Evolutionary conservation across 1,140 invertebrate genomes (phyloP).

Genomic region (Drosophila teissieri): DNA sequence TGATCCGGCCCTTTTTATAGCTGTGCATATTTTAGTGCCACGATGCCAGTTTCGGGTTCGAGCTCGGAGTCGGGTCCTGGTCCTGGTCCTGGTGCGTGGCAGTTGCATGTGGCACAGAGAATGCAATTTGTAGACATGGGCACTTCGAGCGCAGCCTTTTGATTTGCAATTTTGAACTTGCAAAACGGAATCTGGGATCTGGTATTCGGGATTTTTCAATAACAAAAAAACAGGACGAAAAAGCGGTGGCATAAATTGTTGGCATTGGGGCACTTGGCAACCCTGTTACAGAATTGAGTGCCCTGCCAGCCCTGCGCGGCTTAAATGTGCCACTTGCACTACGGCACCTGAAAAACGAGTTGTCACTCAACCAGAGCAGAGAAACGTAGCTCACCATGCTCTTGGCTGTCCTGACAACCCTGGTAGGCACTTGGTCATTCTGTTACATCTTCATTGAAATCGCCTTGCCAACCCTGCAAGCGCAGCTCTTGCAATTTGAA

Average conservation of each 20-base stretch:
- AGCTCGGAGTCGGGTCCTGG: neutral
- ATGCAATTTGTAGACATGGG: constrained; percentile 30
- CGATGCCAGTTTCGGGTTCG: neutral
- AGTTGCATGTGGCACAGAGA: constrained; percentile 21
- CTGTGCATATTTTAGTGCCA: constrained; percentile 3
- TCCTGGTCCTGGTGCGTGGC: neutral
- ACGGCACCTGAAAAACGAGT: neutral
- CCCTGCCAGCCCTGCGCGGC: neutral
- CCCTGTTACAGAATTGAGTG: neutral
- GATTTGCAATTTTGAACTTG: constrained; percentile 36
- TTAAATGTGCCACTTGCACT: neutral
- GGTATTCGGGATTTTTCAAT: constrained; percentile 17
- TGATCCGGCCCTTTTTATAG: neutral
- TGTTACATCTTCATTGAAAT: neutral
- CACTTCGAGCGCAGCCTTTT: neutral
- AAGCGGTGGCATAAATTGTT: constrained; percentile 5
- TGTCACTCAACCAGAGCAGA: constrained; percentile 4
- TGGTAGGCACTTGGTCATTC: neutral
- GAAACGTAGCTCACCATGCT: neutral
- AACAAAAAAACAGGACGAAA: too few relatives aligned
- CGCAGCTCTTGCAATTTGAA: neutral
- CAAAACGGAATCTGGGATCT: constrained; percentile 26
- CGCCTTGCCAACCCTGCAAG: too few relatives aligned
- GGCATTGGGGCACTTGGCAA: constrained; percentile 10
- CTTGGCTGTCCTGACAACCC: neutral